Evolutionary conservation across 2,797 vertebrate species (phyloP).

Genomic region (Hyperoplus lanceolatus): DNA sequence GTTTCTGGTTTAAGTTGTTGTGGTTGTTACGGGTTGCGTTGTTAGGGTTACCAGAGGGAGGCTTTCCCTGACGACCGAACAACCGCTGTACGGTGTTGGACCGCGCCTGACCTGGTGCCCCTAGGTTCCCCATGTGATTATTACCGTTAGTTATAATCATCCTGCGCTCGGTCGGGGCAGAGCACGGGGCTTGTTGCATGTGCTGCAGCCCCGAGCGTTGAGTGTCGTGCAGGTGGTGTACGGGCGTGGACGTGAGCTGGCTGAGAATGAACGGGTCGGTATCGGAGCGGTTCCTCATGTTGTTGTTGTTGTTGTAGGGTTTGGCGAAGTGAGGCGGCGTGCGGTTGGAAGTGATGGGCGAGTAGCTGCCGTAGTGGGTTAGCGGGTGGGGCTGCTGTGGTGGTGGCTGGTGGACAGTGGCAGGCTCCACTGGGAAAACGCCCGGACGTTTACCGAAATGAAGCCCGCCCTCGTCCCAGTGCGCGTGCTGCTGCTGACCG

Average conservation of each 20-base stretch:
- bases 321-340: conserved; percentile 71
- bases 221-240: conserved; percentile 37
- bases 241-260: conserved; percentile 84
- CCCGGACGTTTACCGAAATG: conserved; percentile 74
- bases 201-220: conserved; percentile 23
- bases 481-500: conserved; percentile 53
- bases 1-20: conserved; percentile 65
- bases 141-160: conserved; percentile 75
- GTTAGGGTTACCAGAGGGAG: not conserved
- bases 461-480: conserved; percentile 74
- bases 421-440: conserved; percentile 14
- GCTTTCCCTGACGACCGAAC: conserved; percentile 73
- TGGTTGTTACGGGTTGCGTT: conserved; percentile 5
- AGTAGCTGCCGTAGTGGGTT: conserved; percentile 79
- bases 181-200: conserved; percentile 62
- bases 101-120: conserved; percentile 72
- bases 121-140: conserved; percentile 73
- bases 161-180: conserved; percentile 71
- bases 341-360: conserved; percentile 78
- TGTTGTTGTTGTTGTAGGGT: conserved; percentile 76
- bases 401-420: conserved; percentile 24
- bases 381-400: conserved; percentile 46
- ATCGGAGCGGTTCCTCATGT: conserved; percentile 89
- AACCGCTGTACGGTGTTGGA: conserved; percentile 76
- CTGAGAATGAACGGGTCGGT: conserved; percentile 95